Evolutionary conservation across 23 tunicate species (phyloP).

Genomic region (Ciona savignyi): DNA sequence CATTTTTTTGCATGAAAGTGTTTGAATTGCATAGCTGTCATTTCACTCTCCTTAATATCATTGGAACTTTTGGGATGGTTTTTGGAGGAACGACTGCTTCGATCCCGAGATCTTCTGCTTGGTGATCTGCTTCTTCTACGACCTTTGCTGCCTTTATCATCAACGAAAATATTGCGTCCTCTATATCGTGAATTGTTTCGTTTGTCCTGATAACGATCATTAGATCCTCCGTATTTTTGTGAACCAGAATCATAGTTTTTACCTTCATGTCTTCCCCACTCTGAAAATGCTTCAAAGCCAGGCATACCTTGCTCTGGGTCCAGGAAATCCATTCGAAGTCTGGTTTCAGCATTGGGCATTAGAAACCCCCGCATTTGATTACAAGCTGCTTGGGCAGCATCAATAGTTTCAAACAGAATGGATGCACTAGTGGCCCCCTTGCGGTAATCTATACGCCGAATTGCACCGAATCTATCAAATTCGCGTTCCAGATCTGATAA

Average conservation of each 20-base stretch:
- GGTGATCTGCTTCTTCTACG: slow-evolving; percentile 30
- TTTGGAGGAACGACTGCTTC: not conserved
- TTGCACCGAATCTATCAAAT: slow-evolving; percentile 92
- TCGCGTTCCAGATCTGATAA: slow-evolving; percentile 64
- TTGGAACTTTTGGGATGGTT: slow-evolving; percentile 12
- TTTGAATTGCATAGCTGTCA: slow-evolving; percentile 55
- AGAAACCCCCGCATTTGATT: slow-evolving; percentile 88
- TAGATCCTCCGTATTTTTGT: too few species aligned
- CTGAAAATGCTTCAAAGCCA: slow-evolving; percentile 36
- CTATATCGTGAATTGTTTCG: slow-evolving; percentile 23
- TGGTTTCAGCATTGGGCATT: slow-evolving; percentile 78
- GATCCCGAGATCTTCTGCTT: not conserved
- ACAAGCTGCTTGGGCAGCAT: slow-evolving; percentile 90
- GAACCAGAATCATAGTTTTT: too few species aligned
- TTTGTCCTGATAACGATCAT: too few species aligned
- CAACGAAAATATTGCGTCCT: slow-evolving; percentile 24
- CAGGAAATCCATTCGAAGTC: slow-evolving; percentile 74
- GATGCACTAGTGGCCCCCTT: slow-evolving; percentile 59
- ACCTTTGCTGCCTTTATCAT: too few species aligned
- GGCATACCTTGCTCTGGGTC: slow-evolving; percentile 59
- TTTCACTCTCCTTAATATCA: slow-evolving; percentile 28
- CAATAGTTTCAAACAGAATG: slow-evolving; percentile 77
- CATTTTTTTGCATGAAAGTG: slow-evolving; percentile 51
- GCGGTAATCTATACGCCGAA: slow-evolving; percentile 68
- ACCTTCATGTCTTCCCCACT: slow-evolving; percentile 31